Base-by-base conservation (phyloP, 2,797 vertebrate species). In the Sebastiscus albofasciatus region DNA sequence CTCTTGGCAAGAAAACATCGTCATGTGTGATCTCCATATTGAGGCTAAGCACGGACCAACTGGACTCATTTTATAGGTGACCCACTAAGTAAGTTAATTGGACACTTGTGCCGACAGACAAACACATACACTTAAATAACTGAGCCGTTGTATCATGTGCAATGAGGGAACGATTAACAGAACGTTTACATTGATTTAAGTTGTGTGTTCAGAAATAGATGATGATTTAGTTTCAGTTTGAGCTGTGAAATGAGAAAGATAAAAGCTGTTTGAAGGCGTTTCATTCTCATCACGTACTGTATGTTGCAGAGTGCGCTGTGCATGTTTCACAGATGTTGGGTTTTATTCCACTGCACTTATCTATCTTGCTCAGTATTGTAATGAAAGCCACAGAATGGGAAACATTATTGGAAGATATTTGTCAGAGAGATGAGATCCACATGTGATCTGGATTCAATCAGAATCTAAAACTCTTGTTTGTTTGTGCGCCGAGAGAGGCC, bases 321-420 rank as follows among this genome's bases (percentile, higher is more conserved):
- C 71, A 69, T 85, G 81, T 77, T 79, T 62, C 46, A 49, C 87
- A 90, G 80, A 86, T 91, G 83, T 85, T 79, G 7, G 12, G 8
- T 59, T 71, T 83, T 36, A 36, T 68, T 69, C n/a, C 5, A 72
- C 54, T 56, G 13, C 77, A 69, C 86, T 90, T 82, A 92, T 88
- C 87, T 87, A 81, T 89, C 58, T 83, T 67, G 60, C 60, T 83
- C 60, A 34, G 80, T 2, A 62, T 74, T 82, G 60, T 65, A 76
- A 69, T 67, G 70, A 82, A 82, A 87, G 72, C 86, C 88, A 65
- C 82, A 79, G 68, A 85, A 84, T 88, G 85, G 75, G 87, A 91
- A 92, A 90, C 87, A 86, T 92, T 90, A 87, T 91, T 91, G 83
- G 66, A 92, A 81, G 72, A 87, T 89, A 89, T 92, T 91, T 90